These are phyloP conservation scores for Eutrigla gurnardus DNA, from an alignment of 2,797 vertebrate species.

Conservation along the genomic window DNA sequence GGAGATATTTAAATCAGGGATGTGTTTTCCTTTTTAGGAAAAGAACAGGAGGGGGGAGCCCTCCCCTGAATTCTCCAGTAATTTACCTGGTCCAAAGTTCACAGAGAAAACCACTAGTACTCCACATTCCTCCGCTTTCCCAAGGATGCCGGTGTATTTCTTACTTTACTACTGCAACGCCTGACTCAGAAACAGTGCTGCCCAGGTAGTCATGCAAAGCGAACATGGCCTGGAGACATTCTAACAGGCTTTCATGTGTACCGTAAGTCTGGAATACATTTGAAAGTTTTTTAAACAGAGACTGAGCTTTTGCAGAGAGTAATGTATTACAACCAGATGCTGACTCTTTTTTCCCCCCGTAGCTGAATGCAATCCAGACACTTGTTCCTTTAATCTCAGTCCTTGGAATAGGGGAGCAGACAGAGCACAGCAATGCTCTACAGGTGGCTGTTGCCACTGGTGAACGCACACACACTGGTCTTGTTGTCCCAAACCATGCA, in stretches of 20 bases:
- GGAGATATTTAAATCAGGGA: constrained; percentile 56
- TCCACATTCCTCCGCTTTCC: constrained; percentile 60
- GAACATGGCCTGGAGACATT: constrained; percentile 46
- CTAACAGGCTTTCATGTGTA: constrained; percentile 53
- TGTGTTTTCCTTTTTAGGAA: constrained; percentile 54
- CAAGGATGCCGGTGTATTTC: constrained; percentile 49
- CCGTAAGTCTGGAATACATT: constrained; percentile 67
- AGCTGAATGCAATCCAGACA: constrained; percentile 64
- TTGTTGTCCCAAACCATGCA: constrained; percentile 11
- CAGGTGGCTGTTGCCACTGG: constrained; percentile 50
- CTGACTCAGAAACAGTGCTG: constrained; percentile 32
- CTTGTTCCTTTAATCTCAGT: constrained; percentile 61
- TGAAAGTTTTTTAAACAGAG: constrained; percentile 50
- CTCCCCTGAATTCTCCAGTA: constrained; percentile 50
- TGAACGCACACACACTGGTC: constrained; percentile 12
- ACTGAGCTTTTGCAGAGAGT: constrained; percentile 51
- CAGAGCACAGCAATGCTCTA: constrained; percentile 8
- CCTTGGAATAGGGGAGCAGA: constrained; percentile 18
- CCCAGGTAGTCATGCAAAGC: constrained; percentile 56
- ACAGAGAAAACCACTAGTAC: constrained; percentile 30
- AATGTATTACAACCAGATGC: constrained; percentile 75
- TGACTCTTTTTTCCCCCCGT: neutral
- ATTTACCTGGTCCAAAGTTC: constrained; percentile 73
- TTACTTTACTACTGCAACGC: constrained; percentile 27
- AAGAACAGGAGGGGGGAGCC: neutral